Percentiles rank a stretch among this genome's conserved stretches.
Conservation (phyloP, 2,888 invertebrate genomes). For the Sinodicranocentrus sp. region DNA sequence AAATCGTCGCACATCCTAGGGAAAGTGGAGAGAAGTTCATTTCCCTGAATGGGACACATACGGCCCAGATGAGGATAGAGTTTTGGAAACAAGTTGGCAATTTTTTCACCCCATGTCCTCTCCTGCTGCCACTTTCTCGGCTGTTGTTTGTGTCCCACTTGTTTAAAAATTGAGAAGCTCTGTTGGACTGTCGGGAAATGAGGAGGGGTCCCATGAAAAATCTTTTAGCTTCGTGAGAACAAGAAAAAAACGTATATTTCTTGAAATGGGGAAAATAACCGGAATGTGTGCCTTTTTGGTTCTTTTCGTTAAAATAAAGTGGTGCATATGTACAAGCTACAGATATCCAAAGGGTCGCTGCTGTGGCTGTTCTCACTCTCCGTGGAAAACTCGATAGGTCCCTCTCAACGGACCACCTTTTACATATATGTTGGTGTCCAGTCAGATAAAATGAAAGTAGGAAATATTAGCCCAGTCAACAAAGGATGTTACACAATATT, state of each 20-base stretch:
- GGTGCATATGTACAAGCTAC: not conserved
- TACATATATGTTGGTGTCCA: constrained; percentile 51
- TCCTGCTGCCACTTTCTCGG: constrained; percentile 15
- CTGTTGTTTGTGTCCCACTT: constrained; percentile 42
- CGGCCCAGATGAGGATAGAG: constrained; percentile 39
- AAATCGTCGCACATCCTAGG: not conserved
- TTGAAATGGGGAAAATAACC: too few relatives aligned
- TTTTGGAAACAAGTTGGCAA: not conserved
- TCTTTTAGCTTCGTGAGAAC: constrained; percentile 6
- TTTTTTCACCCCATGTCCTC: constrained; percentile 26
- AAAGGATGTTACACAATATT: constrained; percentile 66
- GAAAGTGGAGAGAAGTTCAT: not conserved
- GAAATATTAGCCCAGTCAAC: constrained; percentile 67
- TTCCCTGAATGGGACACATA: constrained; percentile 21
- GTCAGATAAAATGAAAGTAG: constrained; percentile 60
- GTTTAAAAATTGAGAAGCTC: constrained; percentile 56
- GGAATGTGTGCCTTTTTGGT: too few relatives aligned
- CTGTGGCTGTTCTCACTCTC: constrained; percentile 20
- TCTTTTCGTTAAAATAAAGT: not conserved
- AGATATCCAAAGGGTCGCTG: not conserved
- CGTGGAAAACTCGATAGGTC: not conserved
- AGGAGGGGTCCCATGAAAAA: constrained; percentile 27
- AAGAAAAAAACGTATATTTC: constrained; percentile 1
- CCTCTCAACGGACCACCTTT: constrained; percentile 47
- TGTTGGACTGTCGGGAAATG: not conserved